Evolutionary conservation across 2,113 vertebrate genomes (phyloP).

Genomic region (Silurus glanis): DNA sequence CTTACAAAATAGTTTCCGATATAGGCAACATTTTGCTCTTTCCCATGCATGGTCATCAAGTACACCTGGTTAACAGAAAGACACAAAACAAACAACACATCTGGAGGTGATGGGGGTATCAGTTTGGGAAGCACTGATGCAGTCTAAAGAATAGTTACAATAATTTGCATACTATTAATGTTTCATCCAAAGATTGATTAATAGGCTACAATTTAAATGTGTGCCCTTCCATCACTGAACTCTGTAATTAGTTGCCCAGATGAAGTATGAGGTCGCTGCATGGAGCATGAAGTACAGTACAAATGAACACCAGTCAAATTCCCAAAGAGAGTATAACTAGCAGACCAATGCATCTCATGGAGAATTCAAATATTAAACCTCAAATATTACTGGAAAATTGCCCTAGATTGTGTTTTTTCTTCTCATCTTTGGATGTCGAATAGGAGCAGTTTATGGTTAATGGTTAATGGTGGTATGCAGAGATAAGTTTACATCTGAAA

Average conservation of each 20-base stretch:
- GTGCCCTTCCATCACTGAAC: slow-evolving; percentile 60
- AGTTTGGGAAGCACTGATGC: not conserved
- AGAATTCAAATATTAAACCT: slow-evolving; percentile 42
- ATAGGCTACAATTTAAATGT: slow-evolving; percentile 67
- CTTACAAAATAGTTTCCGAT: not conserved
- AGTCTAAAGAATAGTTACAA: not conserved
- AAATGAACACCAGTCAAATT: slow-evolving; percentile 51
- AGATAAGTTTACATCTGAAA: slow-evolving; percentile 11
- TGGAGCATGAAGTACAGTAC: slow-evolving; percentile 59
- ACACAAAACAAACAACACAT: not conserved
- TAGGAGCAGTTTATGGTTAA: slow-evolving; percentile 19
- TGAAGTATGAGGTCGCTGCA: slow-evolving; percentile 61
- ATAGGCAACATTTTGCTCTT: not conserved
- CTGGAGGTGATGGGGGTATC: too few species aligned
- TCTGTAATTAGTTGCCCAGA: slow-evolving; percentile 66
- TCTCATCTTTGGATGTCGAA: slow-evolving; percentile 37
- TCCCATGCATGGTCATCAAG: not conserved
- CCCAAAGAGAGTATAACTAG: slow-evolving; percentile 34
- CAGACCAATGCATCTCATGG: slow-evolving; percentile 34
- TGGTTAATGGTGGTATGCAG: not conserved
- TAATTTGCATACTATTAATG: slow-evolving; percentile 65
- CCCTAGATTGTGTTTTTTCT: slow-evolving; percentile 21
- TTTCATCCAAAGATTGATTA: slow-evolving; percentile 68
- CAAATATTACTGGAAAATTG: slow-evolving; percentile 45
- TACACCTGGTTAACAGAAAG: too few species aligned